A percentile compares a stretch with the other conserved stretches of the same genome.
Conservation (phyloP, 2,797 vertebrate genomes). For the Morelia viridis region DNA sequence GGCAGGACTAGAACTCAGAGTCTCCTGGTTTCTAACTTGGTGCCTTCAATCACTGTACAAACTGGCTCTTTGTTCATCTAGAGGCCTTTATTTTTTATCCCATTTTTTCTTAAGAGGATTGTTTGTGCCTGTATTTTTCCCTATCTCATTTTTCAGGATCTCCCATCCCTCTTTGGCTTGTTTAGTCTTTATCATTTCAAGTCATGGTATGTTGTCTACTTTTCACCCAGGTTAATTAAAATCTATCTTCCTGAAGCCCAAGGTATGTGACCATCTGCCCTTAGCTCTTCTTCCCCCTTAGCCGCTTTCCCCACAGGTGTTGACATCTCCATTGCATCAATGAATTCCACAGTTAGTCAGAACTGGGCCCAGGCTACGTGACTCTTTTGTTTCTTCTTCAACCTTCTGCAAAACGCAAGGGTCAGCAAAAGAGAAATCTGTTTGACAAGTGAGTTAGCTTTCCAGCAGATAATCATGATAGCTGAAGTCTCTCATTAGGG, state of each 20-base stretch:
- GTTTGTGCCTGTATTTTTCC: not conserved
- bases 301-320: not conserved
- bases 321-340: not conserved
- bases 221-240: not conserved
- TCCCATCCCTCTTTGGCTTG: not conserved
- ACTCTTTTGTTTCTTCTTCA: not conserved
- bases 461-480: not conserved
- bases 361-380: not conserved
- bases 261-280: not conserved
- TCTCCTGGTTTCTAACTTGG: not conserved
- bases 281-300: not conserved
- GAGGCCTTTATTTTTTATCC: not conserved
- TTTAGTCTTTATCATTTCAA: not conserved
- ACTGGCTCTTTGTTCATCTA: not conserved
- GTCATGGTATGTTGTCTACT: not conserved
- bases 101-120: not conserved
- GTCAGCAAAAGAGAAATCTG: not conserved
- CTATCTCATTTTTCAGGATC: not conserved
- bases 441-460: not conserved
- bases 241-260: not conserved
- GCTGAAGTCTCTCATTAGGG: not conserved
- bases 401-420: not conserved
- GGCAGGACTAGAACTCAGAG: not conserved
- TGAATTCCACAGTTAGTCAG: not conserved
- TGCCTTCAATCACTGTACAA: not conserved